These are phyloP conservation scores for Hyles euphorbiae DNA, from an alignment of 1,140 invertebrate genomes.

Conservation along the genomic window DNA sequence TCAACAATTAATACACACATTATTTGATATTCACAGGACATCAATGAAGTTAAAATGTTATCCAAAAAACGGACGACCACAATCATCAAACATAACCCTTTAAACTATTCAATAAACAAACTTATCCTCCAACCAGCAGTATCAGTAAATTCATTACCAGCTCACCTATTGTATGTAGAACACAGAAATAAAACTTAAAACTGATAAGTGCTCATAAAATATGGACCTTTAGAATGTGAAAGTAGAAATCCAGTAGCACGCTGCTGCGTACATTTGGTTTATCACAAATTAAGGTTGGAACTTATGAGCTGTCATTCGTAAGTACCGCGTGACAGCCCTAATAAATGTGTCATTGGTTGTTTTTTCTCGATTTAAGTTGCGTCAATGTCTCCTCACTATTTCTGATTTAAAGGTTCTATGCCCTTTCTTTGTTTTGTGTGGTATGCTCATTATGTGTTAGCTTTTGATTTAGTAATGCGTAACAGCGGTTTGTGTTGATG, in stretches of 20 bases:
- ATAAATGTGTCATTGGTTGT: slow-evolving; percentile 64
- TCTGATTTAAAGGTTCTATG: slow-evolving; percentile 65
- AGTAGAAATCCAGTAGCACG: slow-evolving; percentile 52
- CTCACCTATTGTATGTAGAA: no score
- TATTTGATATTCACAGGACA: no score
- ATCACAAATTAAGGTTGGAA: slow-evolving; percentile 65
- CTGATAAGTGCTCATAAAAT: slow-evolving; percentile 15
- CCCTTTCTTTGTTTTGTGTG: slow-evolving; percentile 64
- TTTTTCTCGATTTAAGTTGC: slow-evolving; percentile 29
- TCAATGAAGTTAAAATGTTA: no score
- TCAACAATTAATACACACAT: no score
- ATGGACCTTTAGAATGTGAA: slow-evolving; percentile 37
- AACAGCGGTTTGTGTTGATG: no score
- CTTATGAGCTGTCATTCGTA: slow-evolving; percentile 56
- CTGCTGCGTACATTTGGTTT: slow-evolving; percentile 50
- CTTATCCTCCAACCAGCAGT: no score
- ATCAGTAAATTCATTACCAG: no score
- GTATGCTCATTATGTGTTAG: no score
- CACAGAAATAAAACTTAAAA: slow-evolving; percentile 1
- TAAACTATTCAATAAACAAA: no score
- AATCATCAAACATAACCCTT: no score
- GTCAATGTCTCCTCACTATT: slow-evolving; percentile 60
- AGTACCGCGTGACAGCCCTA: slow-evolving; percentile 51
- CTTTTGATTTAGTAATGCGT: neutral
- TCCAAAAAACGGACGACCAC: no score